Conservation (phyloP, 2,113 vertebrate species). For the Sinosuthora webbiana region DNA sequence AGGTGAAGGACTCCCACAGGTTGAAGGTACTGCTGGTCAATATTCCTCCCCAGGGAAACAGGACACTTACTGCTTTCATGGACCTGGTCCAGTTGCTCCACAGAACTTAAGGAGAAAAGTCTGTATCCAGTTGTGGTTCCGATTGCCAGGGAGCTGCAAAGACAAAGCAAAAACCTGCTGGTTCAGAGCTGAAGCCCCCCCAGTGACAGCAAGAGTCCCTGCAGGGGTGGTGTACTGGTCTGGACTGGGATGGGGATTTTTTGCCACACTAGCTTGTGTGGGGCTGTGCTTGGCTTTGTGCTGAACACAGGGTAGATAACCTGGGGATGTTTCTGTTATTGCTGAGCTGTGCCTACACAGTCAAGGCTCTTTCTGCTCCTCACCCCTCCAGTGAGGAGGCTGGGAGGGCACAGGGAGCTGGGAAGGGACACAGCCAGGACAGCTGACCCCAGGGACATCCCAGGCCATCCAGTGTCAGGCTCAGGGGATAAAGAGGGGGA, state of each 20-base stretch:
- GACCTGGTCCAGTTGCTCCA: slow-evolving; percentile 93
- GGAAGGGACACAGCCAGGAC: neutral
- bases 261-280: neutral
- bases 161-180: neutral
- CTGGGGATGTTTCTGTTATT: neutral
- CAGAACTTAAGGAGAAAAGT: slow-evolving; percentile 90
- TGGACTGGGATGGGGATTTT: neutral
- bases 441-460: neutral
- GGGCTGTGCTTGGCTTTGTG: neutral
- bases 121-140: slow-evolving; percentile 89
- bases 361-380: neutral
- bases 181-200: neutral
- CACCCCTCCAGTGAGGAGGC: neutral
- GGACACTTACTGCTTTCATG: slow-evolving; percentile 89
- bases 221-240: neutral
- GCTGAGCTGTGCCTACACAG: neutral
- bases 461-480: neutral
- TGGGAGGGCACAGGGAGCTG: neutral
- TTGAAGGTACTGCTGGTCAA: neutral
- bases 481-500: neutral
- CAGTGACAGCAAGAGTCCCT: neutral
- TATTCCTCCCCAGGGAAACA: neutral
- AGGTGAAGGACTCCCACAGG: neutral
- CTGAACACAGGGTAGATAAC: neutral
- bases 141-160: slow-evolving; percentile 86